Evolutionary conservation across 2,888 invertebrate genomes (phyloP), one percentile per base, ranked within the genome.

Genomic region (Hyles lineata): DNA sequence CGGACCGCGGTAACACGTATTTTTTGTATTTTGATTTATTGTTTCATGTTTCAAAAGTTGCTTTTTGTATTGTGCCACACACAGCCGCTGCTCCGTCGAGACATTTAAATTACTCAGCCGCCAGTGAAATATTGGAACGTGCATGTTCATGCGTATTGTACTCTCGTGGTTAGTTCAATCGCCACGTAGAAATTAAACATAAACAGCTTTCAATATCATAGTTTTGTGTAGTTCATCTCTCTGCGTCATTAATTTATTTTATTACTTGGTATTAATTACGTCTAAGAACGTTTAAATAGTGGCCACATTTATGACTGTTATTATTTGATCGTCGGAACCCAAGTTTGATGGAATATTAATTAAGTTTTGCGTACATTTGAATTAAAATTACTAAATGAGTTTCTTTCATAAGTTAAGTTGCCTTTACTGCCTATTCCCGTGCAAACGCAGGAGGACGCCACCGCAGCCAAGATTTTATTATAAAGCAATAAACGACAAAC

Each of bases 21-120:
- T 92, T 91, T 93, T 93, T 93, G 89, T 88, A 82, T 87, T 89
- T 91, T 92, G 93, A 93, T 93, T 93, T 94, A 94, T 92, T 90
- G 92, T 92, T 91, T 91, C 89, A 88, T 80, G 88, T 92, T 92
- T 89, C 90, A 91, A 88, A 92, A 92, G 89, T 88, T 83, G 86
- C 74, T 92, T 93, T 92, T 93, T 92, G 86, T 88, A 74, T 82
- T 82, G 82, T 83, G 86, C 93, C 94, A 93, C 94, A 92, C 94
- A 86, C 93, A 88, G 90, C 84, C 86, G 89, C 79, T 82, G 81
- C 19, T 52, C 70, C 61, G 62, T 29, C 58, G 83, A 79, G 81
- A 83, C 83, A 89, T 89, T 89, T 86, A 90, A 87, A 89, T 88
- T 85, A 78, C 77, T 75, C 76, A 75, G 75, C 76, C 73, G 74